A percentile compares a stretch with the other conserved stretches of the same genome.
These are phyloP conservation scores for Gisinianus flammeolus DNA, from an alignment of 2,888 invertebrate species.

Conservation along the genomic window DNA sequence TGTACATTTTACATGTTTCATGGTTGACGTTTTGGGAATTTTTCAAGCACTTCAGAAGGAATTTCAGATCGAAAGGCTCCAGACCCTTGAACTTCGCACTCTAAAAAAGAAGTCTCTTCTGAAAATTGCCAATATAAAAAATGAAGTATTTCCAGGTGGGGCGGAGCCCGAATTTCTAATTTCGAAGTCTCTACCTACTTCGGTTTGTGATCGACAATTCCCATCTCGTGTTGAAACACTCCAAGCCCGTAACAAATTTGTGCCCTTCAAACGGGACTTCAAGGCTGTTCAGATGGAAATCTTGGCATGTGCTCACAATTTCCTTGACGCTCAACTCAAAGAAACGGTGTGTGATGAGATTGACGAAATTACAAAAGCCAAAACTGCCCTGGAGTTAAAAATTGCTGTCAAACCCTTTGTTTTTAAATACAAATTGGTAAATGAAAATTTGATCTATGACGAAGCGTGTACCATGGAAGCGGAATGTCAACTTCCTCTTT, in stretches of 20 bases:
- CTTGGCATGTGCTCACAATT: neutral
- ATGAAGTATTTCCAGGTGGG: neutral
- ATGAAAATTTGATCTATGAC: neutral
- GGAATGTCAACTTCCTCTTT: neutral
- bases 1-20: neutral
- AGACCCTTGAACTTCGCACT: neutral
- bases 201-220: neutral
- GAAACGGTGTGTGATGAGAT: neutral
- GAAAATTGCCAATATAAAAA: neutral
- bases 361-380: neutral
- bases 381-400: neutral
- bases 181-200: neutral
- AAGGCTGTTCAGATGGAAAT: neutral
- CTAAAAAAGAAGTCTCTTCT: neutral
- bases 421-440: conserved; percentile 1
- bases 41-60: conserved; percentile 1
- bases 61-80: neutral
- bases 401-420: neutral
- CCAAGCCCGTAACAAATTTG: neutral
- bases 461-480: neutral
- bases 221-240: neutral
- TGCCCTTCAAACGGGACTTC: neutral
- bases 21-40: neutral
- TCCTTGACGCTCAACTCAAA: neutral
- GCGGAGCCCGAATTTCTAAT: neutral